Percentiles rank a stretch among this genome's conserved stretches.
Conservation (phyloP, 2,888 invertebrate genomes). For the Sphecodes monilicornis region DNA sequence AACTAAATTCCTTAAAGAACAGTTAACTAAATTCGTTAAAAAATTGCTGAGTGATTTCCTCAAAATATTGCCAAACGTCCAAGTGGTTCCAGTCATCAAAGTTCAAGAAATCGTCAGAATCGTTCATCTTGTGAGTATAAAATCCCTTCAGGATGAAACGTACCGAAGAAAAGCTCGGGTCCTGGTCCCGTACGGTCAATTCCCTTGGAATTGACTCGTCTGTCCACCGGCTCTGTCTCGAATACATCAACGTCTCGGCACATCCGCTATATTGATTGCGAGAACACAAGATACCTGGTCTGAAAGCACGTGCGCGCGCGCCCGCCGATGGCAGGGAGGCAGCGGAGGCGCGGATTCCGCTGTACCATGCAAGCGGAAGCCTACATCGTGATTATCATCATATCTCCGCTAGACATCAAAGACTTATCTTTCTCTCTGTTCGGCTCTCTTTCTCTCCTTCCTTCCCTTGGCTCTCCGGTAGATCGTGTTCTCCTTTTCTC, state of each 20-base stretch:
- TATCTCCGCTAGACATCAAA: conserved; percentile 81
- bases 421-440: conserved; percentile 75
- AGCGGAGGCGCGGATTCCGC: conserved; percentile 67
- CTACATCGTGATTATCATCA: conserved; percentile 79
- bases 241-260: conserved; percentile 68
- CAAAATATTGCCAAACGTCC: background rate
- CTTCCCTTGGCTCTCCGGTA: conserved; percentile 34
- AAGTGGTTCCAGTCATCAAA: background rate
- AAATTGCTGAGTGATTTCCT: background rate
- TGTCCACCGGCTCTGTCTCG: conserved; percentile 55
- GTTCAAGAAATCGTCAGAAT: background rate
- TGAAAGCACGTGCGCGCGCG: conserved; percentile 67
- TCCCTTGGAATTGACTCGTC: conserved; percentile 41
- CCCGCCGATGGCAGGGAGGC: conserved; percentile 51
- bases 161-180: background rate
- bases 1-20: too few relatives aligned
- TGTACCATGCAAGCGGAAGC: conserved; percentile 72
- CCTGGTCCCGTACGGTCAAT: background rate
- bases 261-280: conserved; percentile 72
- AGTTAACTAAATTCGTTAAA: too few relatives aligned
- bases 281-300: conserved; percentile 69
- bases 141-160: background rate
- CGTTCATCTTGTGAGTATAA: background rate
- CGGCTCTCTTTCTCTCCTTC: conserved; percentile 56
- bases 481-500: conserved; percentile 8